Conservation (phyloP, 2,888 invertebrate genomes). For the Plagodis dolabraria region DNA sequence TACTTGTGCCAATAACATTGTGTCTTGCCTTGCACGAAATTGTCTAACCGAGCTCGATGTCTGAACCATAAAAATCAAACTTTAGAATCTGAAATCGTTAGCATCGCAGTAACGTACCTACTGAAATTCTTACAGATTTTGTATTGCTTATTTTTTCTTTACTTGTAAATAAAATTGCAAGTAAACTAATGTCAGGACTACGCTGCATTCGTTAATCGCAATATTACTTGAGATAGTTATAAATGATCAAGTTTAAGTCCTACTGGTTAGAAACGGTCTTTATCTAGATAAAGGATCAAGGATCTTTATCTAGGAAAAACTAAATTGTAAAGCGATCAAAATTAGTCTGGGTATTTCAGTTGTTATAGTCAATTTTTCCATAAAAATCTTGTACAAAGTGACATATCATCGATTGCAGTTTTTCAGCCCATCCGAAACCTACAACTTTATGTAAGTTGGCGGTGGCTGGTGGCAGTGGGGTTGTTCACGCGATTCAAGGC, state of each 20-base stretch:
- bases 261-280: neutral
- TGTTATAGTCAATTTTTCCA: neutral
- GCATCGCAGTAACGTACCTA: neutral
- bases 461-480: slow-evolving; percentile 40
- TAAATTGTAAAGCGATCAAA: no score
- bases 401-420: slow-evolving; percentile 19
- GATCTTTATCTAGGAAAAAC: no score
- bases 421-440: slow-evolving; percentile 34
- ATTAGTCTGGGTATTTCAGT: no score
- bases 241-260: slow-evolving; percentile 27
- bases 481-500: slow-evolving; percentile 69
- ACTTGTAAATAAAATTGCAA: slow-evolving; percentile 5
- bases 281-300: neutral
- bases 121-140: slow-evolving; percentile 7
- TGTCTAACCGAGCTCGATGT: slow-evolving; percentile 30
- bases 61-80: slow-evolving; percentile 35
- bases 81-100: slow-evolving; percentile 19
- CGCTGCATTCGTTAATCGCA: slow-evolving; percentile 7
- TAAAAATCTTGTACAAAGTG: neutral
- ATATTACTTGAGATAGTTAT: slow-evolving; percentile 16
- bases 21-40: slow-evolving; percentile 56
- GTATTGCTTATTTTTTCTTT: slow-evolving; percentile 5
- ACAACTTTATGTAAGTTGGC: slow-evolving; percentile 34
- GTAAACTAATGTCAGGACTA: slow-evolving; percentile 5
- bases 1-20: slow-evolving; percentile 57